These are phyloP conservation scores for Meloe dianella DNA, from an alignment of 2,888 invertebrate species.

Conservation along the genomic window DNA sequence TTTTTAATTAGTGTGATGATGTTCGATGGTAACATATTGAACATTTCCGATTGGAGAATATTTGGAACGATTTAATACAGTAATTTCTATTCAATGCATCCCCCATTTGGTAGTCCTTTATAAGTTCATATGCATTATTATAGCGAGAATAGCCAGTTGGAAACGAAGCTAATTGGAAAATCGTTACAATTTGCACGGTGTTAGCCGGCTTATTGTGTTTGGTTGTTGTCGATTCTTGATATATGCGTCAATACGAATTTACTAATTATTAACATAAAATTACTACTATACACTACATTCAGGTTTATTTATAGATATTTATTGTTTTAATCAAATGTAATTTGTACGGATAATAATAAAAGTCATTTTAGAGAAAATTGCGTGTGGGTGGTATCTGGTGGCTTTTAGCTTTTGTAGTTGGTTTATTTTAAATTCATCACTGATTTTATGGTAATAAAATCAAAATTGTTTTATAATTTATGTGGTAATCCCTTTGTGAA, in stretches of 20 bases:
- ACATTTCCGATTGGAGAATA: background rate
- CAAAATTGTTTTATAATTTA: no score
- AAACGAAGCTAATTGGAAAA: conserved; percentile 4
- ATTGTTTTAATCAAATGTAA: no score
- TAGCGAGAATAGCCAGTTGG: background rate
- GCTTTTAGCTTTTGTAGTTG: no score
- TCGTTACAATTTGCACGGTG: background rate
- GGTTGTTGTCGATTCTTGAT: background rate
- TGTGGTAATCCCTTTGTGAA: no score
- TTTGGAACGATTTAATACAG: background rate
- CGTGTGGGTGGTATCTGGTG: no score
- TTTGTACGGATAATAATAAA: no score
- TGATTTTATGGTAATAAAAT: no score
- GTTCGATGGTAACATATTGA: background rate
- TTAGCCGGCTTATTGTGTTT: background rate
- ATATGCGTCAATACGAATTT: background rate
- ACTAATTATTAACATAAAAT: background rate
- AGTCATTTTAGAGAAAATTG: no score
- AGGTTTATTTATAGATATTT: no score
- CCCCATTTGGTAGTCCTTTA: background rate
- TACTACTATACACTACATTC: no score
- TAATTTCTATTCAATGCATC: conserved; percentile 8
- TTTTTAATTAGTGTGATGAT: background rate
- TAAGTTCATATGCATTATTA: conserved; percentile 8
- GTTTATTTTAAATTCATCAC: no score